Percentiles rank a stretch among this genome's conserved stretches.
Conservation (phyloP, 2,888 invertebrate genomes). For the Tiphia femorata region DNA sequence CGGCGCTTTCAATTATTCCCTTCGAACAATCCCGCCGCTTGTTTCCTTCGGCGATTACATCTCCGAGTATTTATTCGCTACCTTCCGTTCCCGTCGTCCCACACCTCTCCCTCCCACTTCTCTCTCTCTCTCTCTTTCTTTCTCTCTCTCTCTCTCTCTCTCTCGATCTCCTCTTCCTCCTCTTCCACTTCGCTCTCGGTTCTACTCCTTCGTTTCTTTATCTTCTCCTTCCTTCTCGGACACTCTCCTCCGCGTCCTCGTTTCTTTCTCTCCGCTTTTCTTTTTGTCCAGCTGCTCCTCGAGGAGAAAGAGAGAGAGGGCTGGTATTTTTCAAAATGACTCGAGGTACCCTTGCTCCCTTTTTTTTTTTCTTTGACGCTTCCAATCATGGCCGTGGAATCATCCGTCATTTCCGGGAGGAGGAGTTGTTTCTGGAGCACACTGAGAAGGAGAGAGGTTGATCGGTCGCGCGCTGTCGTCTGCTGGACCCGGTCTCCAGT, state of each 20-base stretch:
- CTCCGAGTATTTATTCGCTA: conserved; percentile 68
- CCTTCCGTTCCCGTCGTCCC: conserved; percentile 39
- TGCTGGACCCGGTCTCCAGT: no score
- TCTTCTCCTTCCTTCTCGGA: conserved; percentile 2
- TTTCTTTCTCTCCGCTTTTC: neutral
- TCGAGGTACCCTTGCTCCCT: no score
- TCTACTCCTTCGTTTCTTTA: conserved; percentile 5
- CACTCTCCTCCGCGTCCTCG: neutral
- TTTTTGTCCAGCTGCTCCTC: neutral
- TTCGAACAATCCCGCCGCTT: conserved; percentile 68
- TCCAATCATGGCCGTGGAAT: neutral
- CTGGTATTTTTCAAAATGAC: neutral
- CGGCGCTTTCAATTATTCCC: conserved; percentile 70
- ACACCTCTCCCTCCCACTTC: conserved; percentile 35
- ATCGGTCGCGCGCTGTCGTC: no score
- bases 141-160: conserved; percentile 10
- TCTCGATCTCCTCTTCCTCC: conserved; percentile 23
- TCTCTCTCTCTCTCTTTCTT: neutral
- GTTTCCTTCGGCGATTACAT: conserved; percentile 69
- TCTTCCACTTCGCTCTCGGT: conserved; percentile 29
- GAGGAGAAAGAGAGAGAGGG: neutral
- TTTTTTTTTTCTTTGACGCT: neutral
- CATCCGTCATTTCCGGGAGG: no score
- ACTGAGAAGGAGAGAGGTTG: no score
- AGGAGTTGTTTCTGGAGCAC: no score